Evolutionary conservation across 2,888 invertebrate species (phyloP).

Genomic region (Noctuana brunneofusca): DNA sequence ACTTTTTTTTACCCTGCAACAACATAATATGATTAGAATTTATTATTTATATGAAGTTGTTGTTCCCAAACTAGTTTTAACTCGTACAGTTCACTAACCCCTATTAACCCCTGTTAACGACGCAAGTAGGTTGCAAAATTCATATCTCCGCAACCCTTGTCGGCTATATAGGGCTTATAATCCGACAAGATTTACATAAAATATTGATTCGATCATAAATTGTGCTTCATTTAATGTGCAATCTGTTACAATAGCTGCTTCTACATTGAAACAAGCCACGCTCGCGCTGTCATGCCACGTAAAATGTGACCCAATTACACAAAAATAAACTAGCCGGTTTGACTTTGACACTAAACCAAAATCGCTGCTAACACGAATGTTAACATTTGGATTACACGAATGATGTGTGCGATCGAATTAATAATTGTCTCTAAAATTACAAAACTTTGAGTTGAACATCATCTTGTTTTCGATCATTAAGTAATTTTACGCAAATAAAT

Average conservation of each 20-base stretch:
- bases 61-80: conserved; percentile 4
- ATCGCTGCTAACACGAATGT: conserved; percentile 31
- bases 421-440: neutral
- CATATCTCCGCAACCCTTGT: neutral
- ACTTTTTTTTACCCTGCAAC: neutral
- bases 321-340: conserved; percentile 37
- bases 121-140: conserved; percentile 7
- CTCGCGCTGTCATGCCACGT: conserved; percentile 32
- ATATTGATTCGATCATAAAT: neutral
- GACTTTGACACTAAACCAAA: conserved; percentile 35
- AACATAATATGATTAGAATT: neutral
- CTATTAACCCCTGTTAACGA: conserved; percentile 8
- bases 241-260: conserved; percentile 19
- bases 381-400: conserved; percentile 31
- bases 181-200: neutral
- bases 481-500: conserved; percentile 1
- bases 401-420: neutral
- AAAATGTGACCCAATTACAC: conserved; percentile 40
- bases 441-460: neutral
- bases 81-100: conserved; percentile 13
- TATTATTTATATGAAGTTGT: neutral
- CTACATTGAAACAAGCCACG: conserved; percentile 27
- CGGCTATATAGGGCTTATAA: neutral
- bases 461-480: neutral
- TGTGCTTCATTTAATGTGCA: conserved; percentile 6